Percentiles rank a stretch among this genome's conserved stretches.
phyloP scores from a whole-genome alignment of 2,113 vertebrate genomes.

The Pavo muticus region DNA sequence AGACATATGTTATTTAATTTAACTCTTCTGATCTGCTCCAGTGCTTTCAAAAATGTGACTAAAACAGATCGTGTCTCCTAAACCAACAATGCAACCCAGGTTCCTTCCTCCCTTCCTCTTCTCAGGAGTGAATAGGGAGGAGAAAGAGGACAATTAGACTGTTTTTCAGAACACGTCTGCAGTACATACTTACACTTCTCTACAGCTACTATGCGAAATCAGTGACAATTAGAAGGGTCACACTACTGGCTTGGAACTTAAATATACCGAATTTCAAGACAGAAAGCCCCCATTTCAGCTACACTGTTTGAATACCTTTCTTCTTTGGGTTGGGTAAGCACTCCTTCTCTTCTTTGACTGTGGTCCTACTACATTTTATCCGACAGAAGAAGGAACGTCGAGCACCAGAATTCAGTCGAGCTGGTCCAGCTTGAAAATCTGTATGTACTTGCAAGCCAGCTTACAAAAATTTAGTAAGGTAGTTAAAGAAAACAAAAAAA shows the following conservation, averaged over 20 bases:
- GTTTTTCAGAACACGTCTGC: background rate
- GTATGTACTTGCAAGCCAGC: conserved; percentile 89
- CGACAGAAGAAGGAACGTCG: conserved; percentile 92
- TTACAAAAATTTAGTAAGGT: conserved; percentile 62
- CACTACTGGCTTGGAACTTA: background rate
- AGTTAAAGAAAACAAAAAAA: background rate
- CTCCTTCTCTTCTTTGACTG: conserved; percentile 85
- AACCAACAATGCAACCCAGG: background rate
- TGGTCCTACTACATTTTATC: conserved; percentile 86
- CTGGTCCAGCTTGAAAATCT: conserved; percentile 83
- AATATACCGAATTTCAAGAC: background rate
- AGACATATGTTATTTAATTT: conserved; percentile 7
- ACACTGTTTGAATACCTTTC: conserved; percentile 80
- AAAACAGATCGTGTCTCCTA: background rate
- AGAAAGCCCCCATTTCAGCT: background rate
- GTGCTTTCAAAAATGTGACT: conserved; percentile 11
- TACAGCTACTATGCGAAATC: background rate
- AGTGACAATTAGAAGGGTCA: background rate
- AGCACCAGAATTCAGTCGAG: conserved; percentile 87
- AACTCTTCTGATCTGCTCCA: conserved; percentile 20
- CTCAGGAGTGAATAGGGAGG: background rate
- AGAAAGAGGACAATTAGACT: background rate
- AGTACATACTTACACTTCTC: background rate
- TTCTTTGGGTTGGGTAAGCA: conserved; percentile 84
- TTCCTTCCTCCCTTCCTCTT: conserved; percentile 3